Evolutionary conservation across 2,113 vertebrate species (phyloP).

Genomic region (Triplophysa rosa): DNA sequence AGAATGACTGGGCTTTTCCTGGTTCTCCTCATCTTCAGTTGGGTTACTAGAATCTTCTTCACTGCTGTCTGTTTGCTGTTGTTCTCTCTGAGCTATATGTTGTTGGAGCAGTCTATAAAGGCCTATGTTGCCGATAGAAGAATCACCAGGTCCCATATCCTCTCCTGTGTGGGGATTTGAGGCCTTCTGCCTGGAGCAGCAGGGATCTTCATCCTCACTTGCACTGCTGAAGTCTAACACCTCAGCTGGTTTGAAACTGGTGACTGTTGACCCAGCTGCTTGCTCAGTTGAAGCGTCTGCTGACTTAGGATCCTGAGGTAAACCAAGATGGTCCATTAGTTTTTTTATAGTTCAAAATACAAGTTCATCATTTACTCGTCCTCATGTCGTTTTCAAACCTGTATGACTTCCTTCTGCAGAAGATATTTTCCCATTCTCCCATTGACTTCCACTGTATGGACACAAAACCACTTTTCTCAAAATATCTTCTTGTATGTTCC

Average conservation of each 20-base stretch:
- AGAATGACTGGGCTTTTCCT: background rate
- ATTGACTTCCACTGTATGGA: too few species aligned
- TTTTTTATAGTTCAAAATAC: background rate
- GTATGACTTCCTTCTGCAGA: too few species aligned
- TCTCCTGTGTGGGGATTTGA: slow-evolving; percentile 69
- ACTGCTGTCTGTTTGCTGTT: slow-evolving; percentile 39
- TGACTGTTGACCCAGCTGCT: slow-evolving; percentile 7
- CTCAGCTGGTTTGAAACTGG: slow-evolving; percentile 46
- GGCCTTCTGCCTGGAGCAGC: slow-evolving; percentile 50
- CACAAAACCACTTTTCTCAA: too few species aligned
- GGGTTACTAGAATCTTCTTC: slow-evolving; percentile 13
- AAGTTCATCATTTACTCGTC: too few species aligned
- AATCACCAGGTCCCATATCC: background rate
- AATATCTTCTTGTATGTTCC: too few species aligned
- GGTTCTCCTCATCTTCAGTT: slow-evolving; percentile 23
- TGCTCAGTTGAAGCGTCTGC: background rate
- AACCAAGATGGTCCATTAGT: background rate
- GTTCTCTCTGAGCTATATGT: slow-evolving; percentile 46
- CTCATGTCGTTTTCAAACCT: too few species aligned
- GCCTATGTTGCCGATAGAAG: slow-evolving; percentile 54
- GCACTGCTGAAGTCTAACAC: slow-evolving; percentile 78
- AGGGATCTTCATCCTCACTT: slow-evolving; percentile 80
- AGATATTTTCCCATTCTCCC: too few species aligned
- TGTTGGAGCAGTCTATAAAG: slow-evolving; percentile 82
- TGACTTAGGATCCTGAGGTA: slow-evolving; percentile 21